These are phyloP conservation scores for Actinemys pallida DNA, from an alignment of 2,113 vertebrate species.

Conservation along the genomic window DNA sequence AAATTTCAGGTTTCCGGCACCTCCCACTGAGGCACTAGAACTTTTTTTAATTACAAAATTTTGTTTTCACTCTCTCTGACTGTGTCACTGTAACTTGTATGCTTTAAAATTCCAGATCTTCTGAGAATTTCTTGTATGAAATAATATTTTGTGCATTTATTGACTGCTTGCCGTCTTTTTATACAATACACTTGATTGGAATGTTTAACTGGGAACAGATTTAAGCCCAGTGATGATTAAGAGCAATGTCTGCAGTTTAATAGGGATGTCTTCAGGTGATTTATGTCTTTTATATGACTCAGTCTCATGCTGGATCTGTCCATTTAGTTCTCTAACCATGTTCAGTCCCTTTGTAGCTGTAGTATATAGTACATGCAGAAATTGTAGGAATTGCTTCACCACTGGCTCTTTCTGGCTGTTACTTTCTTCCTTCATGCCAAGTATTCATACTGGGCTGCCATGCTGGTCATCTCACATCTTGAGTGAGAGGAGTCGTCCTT, in stretches of 20 bases:
- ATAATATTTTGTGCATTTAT: not conserved
- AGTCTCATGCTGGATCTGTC: not conserved
- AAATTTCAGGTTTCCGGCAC: not conserved
- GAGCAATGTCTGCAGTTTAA: not conserved
- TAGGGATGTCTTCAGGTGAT: not conserved
- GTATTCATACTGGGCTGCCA: not conserved
- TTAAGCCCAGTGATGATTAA: not conserved
- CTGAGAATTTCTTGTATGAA: not conserved
- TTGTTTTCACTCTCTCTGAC: not conserved
- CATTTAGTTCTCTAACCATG: not conserved
- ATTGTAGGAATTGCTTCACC: not conserved
- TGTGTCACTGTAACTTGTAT: not conserved
- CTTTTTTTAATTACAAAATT: not conserved
- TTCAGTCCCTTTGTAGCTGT: not conserved
- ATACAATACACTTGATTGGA: not conserved
- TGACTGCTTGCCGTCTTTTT: not conserved
- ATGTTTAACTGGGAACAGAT: not conserved
- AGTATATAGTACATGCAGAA: not conserved
- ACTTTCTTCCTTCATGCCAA: not conserved
- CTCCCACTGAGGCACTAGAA: not conserved
- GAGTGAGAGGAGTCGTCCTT: not conserved
- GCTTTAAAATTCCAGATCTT: not conserved
- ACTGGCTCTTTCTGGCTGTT: not conserved
- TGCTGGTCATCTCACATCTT: not conserved
- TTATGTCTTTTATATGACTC: not conserved